These are phyloP conservation scores for Fopius arisanus DNA, from an alignment of 1,140 invertebrate species.

Conservation along the genomic window DNA sequence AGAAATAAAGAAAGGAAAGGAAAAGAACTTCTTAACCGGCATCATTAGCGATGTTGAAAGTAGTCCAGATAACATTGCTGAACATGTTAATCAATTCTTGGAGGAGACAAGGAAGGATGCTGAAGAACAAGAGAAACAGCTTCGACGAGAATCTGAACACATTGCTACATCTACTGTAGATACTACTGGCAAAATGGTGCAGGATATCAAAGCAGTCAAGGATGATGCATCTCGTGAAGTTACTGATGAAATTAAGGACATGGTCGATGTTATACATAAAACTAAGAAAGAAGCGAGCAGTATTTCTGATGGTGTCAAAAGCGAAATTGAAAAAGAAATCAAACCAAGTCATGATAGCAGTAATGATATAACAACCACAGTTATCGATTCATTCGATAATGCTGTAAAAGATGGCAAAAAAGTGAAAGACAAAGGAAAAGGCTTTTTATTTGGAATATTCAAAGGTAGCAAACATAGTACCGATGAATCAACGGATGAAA, in stretches of 20 bases:
- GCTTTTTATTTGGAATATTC: slow-evolving; percentile 40
- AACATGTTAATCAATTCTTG: slow-evolving; percentile 27
- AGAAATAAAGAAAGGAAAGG: slow-evolving; percentile 47
- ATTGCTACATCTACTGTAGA: slow-evolving; percentile 27
- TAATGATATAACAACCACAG: not conserved
- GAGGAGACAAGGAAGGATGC: slow-evolving; percentile 33
- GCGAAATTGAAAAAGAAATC: slow-evolving; percentile 16
- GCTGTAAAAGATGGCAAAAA: slow-evolving; percentile 39
- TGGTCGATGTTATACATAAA: slow-evolving; percentile 31
- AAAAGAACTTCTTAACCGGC: slow-evolving; percentile 41
- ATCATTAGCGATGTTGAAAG: slow-evolving; percentile 42
- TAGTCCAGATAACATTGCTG: slow-evolving; percentile 20
- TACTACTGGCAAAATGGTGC: slow-evolving; percentile 13
- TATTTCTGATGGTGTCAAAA: slow-evolving; percentile 18
- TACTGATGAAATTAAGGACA: slow-evolving; percentile 7
- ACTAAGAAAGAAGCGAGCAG: slow-evolving; percentile 19
- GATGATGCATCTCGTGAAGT: not conserved
- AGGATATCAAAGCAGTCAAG: not conserved
- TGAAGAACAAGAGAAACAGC: slow-evolving; percentile 25
- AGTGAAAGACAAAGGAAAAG: slow-evolving; percentile 31
- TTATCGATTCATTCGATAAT: slow-evolving; percentile 30
- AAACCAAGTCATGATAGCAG: slow-evolving; percentile 21
- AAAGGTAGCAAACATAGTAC: slow-evolving; percentile 35
- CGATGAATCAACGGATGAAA: slow-evolving; percentile 27
- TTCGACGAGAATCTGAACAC: slow-evolving; percentile 3